phyloP scores from a whole-genome alignment of 2,888 invertebrate species.

The Pemphredon lugubris region DNA sequence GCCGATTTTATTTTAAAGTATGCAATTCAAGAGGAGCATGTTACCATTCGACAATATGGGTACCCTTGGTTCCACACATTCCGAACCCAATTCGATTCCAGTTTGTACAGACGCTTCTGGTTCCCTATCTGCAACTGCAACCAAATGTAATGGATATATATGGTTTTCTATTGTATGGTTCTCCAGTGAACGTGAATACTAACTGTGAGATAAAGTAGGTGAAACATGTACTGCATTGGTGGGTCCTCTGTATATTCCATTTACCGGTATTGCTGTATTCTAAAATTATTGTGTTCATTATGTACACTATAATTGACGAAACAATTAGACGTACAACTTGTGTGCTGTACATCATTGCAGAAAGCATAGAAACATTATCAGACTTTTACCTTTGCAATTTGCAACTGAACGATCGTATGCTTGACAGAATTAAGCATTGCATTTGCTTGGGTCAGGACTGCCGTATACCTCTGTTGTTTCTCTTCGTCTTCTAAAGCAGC shows the following conservation, averaged over 20 bases:
- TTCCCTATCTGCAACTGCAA: conserved; percentile 70
- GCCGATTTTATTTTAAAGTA: background rate
- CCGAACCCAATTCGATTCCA: conserved; percentile 86
- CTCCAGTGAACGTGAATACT: conserved; percentile 20
- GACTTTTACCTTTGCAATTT: conserved; percentile 94
- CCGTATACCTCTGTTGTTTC: conserved; percentile 68
- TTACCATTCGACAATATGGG: conserved; percentile 71
- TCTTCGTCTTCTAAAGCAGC: conserved; percentile 70
- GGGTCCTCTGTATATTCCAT: conserved; percentile 92
- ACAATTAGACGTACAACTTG: too few species aligned
- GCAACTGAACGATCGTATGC: conserved; percentile 98
- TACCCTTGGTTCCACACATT: conserved; percentile 83
- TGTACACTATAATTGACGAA: background rate
- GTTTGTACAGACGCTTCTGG: conserved; percentile 81
- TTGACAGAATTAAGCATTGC: conserved; percentile 98
- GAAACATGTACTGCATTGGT: conserved; percentile 64
- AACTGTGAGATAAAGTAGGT: conserved; percentile 75
- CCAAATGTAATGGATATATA: conserved; percentile 2
- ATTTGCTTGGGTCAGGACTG: conserved; percentile 82
- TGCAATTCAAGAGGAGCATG: too few species aligned
- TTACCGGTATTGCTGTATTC: conserved; percentile 95
- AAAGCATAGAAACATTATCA: background rate
- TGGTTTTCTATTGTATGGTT: background rate
- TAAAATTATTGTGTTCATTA: conserved; percentile 77
- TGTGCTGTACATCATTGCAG: background rate